Evolutionary conservation across 2,113 vertebrate species (phyloP), one percentile per base, ranked within the genome.

Genomic region (Mormyrus iriodes): DNA sequence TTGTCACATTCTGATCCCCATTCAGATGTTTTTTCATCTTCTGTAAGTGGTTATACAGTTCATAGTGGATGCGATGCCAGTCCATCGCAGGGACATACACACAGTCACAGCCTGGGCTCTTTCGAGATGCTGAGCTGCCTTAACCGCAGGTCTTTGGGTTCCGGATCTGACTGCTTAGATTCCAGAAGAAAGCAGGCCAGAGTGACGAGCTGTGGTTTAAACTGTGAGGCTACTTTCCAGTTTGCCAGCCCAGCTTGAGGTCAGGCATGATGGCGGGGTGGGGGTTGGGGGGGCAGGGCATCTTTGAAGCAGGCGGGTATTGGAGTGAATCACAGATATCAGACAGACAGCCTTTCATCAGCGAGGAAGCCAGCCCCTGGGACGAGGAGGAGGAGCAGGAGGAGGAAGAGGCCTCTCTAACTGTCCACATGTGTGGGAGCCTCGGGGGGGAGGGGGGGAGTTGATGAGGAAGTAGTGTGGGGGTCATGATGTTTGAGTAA

Each of bases 321-420:
- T 61, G 88, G 79, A 85, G 3, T 83, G 73, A 79, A 2, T 79
- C 88, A 82, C 69, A 89, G 88, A 53, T 85, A 89, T 85, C 88
- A 89, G 15, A 82, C 35, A 84, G 73, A 31, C 46, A 61, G 83
- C 85, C 61, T 58, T 86, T 89, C 48, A 87, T 89, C 55, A 89
- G 58, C 55, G 39, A 86, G 58, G 89, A 89, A 86, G 46, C 55
- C 13, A 12, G 55, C 44, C 83, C 69, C 53, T 44, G 2, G 21
- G 84, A 86, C 53, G 49, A 35, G 87, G 21, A 58, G 73, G 73
- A 42, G 88, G 39, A 35, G 51, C 12, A 44, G 24, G 12, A 84
- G 88, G 79, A 84, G 39, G 76, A 89, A 58, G 88, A 83, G 89
- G 58, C 88, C 88, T 84, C 85, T 55, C 46, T 89, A 87, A 89